Percentiles rank a stretch among this genome's conserved stretches.
These are phyloP conservation scores for Zaprionus lachaisei DNA, from an alignment of 1,140 invertebrate species.

Conservation along the genomic window DNA sequence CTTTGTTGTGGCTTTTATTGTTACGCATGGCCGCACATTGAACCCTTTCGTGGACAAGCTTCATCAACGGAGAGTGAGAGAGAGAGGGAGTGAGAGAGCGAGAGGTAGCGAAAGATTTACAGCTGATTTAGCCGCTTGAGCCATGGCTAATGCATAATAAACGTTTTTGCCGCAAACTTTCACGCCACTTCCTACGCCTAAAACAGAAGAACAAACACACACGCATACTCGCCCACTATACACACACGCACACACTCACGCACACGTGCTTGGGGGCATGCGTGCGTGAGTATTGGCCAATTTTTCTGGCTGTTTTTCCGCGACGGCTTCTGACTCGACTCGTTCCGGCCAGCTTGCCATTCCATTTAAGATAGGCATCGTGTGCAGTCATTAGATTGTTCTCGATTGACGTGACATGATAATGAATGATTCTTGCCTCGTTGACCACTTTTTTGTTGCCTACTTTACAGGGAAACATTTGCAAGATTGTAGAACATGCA, in stretches of 20 bases:
- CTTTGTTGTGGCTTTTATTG: constrained; percentile 20
- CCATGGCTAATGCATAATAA: constrained; percentile 79
- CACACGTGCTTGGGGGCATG: constrained; percentile 26
- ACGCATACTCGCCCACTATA: constrained; percentile 4
- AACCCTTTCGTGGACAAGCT: constrained; percentile 30
- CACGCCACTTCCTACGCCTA: constrained; percentile 33
- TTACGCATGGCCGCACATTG: constrained; percentile 32
- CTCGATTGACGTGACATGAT: constrained; percentile 84
- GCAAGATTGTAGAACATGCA: constrained; percentile 50
- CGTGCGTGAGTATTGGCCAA: constrained; percentile 33
- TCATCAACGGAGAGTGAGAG: constrained; percentile 12
- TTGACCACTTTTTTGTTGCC: constrained; percentile 36
- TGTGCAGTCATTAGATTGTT: constrained; percentile 84
- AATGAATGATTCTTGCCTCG: constrained; percentile 74
- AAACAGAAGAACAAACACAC: constrained; percentile 22
- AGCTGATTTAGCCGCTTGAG: constrained; percentile 80
- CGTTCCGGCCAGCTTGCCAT: constrained; percentile 35
- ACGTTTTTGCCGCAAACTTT: constrained; percentile 72
- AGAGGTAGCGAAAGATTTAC: constrained; percentile 58
- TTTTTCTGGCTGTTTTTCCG: constrained; percentile 26
- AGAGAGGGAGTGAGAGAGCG: neutral
- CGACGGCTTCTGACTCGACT: constrained; percentile 1
- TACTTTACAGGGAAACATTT: constrained; percentile 47
- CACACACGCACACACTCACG: neutral
- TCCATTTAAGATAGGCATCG: constrained; percentile 82